These are phyloP conservation scores for Steromphala cineraria DNA, from an alignment of 2,888 invertebrate species.

Conservation along the genomic window DNA sequence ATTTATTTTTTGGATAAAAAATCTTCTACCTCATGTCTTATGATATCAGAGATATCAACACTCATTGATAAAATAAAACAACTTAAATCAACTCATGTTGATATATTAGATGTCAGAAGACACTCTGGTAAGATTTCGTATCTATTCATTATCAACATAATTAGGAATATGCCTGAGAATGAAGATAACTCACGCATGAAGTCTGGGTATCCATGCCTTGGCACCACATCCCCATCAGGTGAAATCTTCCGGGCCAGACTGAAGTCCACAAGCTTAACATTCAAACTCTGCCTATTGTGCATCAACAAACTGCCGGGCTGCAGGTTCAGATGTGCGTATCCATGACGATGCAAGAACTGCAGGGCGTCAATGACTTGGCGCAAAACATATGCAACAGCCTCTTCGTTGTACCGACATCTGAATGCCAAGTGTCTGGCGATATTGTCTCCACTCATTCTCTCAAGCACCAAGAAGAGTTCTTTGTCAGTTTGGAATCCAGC, in stretches of 20 bases:
- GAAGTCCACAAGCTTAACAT: conserved; percentile 92
- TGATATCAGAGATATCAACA: too few species aligned
- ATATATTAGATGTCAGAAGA: too few species aligned
- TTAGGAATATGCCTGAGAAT: too few species aligned
- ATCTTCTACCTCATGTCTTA: too few species aligned
- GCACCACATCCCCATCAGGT: conserved; percentile 55
- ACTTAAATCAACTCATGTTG: too few species aligned
- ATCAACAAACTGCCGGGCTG: conserved; percentile 98
- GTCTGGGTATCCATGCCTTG: conserved; percentile 68
- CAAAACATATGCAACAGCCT: conserved; percentile 90
- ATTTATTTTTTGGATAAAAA: too few species aligned
- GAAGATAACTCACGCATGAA: conserved; percentile 63
- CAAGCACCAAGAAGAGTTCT: conserved; percentile 76
- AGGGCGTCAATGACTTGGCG: conserved; percentile 77
- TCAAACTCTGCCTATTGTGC: conserved; percentile 79
- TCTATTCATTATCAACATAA: too few species aligned
- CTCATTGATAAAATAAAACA: too few species aligned
- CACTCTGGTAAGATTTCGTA: too few species aligned
- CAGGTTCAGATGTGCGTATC: conserved; percentile 78
- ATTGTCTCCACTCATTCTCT: conserved; percentile 87
- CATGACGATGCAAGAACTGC: conserved; percentile 96
- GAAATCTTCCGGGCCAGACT: conserved; percentile 83
- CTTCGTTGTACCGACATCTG: conserved; percentile 93
- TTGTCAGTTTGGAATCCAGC: conserved; percentile 75
- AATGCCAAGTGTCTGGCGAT: conserved; percentile 91